phyloP scores from a whole-genome alignment of 2,888 invertebrate genomes.

The Drosophila emarginata region DNA sequence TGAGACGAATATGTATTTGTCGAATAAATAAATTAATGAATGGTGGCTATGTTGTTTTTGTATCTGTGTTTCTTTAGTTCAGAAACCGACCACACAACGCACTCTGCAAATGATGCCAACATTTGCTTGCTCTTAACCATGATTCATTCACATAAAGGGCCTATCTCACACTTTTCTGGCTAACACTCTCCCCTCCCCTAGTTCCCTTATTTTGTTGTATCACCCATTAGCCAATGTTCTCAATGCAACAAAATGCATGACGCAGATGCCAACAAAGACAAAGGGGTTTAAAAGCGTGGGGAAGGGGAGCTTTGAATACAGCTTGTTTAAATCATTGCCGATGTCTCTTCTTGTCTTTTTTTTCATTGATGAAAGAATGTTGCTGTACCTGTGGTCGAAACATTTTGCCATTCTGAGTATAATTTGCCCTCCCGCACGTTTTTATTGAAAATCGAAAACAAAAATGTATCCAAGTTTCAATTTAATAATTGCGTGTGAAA shows the following conservation, averaged over 20 bases:
- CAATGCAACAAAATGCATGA: conserved; percentile 69
- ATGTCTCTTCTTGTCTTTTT: conserved; percentile 20
- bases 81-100: conserved; percentile 26
- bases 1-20: conserved; percentile 33
- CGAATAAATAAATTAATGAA: conserved; percentile 42
- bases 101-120: conserved; percentile 68
- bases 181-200: conserved; percentile 19
- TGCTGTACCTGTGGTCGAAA: conserved; percentile 21
- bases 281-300: conserved; percentile 19
- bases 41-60: not conserved
- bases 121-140: conserved; percentile 56
- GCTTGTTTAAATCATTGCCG: conserved; percentile 48
- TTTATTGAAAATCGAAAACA: conserved; percentile 43
- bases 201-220: conserved; percentile 9
- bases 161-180: conserved; percentile 39
- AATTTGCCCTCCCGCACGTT: conserved; percentile 9
- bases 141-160: conserved; percentile 65
- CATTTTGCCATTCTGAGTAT: conserved; percentile 7
- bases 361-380: conserved; percentile 30
- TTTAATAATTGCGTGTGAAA: conserved; percentile 54
- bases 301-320: not conserved
- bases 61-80: conserved; percentile 15
- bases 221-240: conserved; percentile 24
- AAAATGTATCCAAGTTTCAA: conserved; percentile 27
- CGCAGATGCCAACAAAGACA: conserved; percentile 63